A percentile compares a stretch with the other conserved stretches of the same genome.
Conservation (phyloP, 2,113 vertebrate genomes). For the Misgurnus anguillicaudatus region DNA sequence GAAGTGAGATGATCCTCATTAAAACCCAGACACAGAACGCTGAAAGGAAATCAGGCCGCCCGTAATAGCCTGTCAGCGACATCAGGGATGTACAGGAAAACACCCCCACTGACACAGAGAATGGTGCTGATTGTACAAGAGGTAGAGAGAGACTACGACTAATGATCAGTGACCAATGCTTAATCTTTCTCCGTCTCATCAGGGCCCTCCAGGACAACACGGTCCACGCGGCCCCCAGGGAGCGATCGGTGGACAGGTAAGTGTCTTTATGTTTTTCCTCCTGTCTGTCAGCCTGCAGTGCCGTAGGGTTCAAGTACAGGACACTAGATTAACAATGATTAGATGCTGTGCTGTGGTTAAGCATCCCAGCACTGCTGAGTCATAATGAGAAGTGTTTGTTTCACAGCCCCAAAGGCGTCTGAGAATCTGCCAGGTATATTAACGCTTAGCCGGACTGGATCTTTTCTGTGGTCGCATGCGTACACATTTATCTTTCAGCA, state of each 20-base stretch:
- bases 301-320: slow-evolving; percentile 9
- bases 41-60: slow-evolving; percentile 52
- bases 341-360: slow-evolving; percentile 18
- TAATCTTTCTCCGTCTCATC: slow-evolving; percentile 45
- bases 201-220: slow-evolving; percentile 87
- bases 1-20: slow-evolving; percentile 63
- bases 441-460: neutral
- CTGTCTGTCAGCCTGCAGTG: slow-evolving; percentile 3
- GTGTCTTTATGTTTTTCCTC: slow-evolving; percentile 19
- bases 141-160: neutral
- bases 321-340: slow-evolving; percentile 25
- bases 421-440: neutral
- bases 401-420: slow-evolving; percentile 7
- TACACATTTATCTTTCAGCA: neutral
- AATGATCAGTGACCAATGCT: slow-evolving; percentile 17
- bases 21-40: slow-evolving; percentile 47
- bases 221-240: slow-evolving; percentile 85
- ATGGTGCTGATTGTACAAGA: slow-evolving; percentile 48
- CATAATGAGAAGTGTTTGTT: slow-evolving; percentile 23
- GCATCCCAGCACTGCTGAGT: slow-evolving; percentile 13
- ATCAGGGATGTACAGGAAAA: slow-evolving; percentile 53
- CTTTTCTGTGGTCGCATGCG: neutral
- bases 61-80: slow-evolving; percentile 71
- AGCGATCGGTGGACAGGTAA: slow-evolving; percentile 82
- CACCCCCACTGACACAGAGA: slow-evolving; percentile 26